A percentile compares a stretch with the other conserved stretches of the same genome.
Conservation (phyloP, 2,888 invertebrate species). For the Drosophila prostipennis region DNA sequence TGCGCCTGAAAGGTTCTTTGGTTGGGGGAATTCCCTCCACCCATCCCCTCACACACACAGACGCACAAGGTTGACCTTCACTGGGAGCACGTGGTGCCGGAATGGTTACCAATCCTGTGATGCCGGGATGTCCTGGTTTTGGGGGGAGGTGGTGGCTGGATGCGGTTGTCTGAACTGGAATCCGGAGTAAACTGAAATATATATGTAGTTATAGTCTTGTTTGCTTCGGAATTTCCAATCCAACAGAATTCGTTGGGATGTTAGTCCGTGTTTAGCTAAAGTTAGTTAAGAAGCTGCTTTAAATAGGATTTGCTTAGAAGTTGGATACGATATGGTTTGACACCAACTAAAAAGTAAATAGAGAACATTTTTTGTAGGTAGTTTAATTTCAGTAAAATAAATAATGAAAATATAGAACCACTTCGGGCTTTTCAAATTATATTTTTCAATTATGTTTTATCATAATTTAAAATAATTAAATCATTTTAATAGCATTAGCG, state of each 20-base stretch:
- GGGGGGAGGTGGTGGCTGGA: conserved; percentile 8
- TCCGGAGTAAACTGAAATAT: conserved; percentile 22
- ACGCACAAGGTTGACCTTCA: conserved; percentile 59
- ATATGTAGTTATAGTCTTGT: conserved; percentile 11
- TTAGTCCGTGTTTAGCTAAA: conserved; percentile 13
- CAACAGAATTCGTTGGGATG: conserved; percentile 5
- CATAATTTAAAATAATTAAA: no score
- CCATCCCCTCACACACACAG: conserved; percentile 7
- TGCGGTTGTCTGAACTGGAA: conserved; percentile 42
- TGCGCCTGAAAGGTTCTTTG: conserved; percentile 67
- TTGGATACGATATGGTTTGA: not conserved
- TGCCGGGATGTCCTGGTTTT: conserved; percentile 14
- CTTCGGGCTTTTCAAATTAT: no score
- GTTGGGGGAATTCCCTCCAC: conserved; percentile 31
- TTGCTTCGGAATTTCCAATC: conserved; percentile 24
- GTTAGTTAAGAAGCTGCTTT: conserved; percentile 39
- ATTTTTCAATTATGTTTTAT: no score
- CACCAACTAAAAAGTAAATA: no score
- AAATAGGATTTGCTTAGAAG: conserved; percentile 26
- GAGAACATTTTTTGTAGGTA: no score
- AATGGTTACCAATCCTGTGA: conserved; percentile 42
- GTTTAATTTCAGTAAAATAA: no score
- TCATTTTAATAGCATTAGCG: no score
- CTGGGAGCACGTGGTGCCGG: conserved; percentile 44
- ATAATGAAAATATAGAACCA: no score